A percentile compares a stretch with the other conserved stretches of the same genome.
phyloP scores from a whole-genome alignment of 1,140 invertebrate species.

The Bombyx mandarina region DNA sequence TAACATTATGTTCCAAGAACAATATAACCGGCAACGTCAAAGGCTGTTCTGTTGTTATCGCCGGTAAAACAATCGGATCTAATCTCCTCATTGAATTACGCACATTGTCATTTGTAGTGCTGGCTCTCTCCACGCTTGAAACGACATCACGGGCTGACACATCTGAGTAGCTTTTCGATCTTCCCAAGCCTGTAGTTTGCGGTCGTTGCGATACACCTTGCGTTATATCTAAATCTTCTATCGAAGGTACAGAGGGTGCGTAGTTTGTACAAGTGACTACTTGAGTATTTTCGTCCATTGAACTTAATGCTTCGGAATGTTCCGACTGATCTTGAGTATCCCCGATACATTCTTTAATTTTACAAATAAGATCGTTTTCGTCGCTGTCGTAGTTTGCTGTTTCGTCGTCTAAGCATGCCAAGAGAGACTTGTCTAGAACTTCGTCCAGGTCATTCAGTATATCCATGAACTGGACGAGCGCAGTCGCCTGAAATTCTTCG shows the following conservation, averaged over 20 bases:
- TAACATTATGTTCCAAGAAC: slow-evolving; percentile 60
- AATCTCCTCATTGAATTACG: slow-evolving; percentile 59
- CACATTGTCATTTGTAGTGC: slow-evolving; percentile 42
- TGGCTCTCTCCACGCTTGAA: slow-evolving; percentile 38
- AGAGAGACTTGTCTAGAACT: slow-evolving; percentile 63
- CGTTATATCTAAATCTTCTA: slow-evolving; percentile 29
- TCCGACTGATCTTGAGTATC: slow-evolving; percentile 29
- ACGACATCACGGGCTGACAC: slow-evolving; percentile 30
- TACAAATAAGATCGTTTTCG: slow-evolving; percentile 59
- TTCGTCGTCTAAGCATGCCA: slow-evolving; percentile 52
- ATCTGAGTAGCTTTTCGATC: slow-evolving; percentile 59
- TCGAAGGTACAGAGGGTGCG: slow-evolving; percentile 22
- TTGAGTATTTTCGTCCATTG: slow-evolving; percentile 58
- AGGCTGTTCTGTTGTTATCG: slow-evolving; percentile 42
- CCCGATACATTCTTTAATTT: slow-evolving; percentile 47
- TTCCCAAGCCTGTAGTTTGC: slow-evolving; percentile 28
- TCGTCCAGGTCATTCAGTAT: slow-evolving; percentile 69
- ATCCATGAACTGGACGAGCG: slow-evolving; percentile 66
- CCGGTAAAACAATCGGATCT: slow-evolving; percentile 57
- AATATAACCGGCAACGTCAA: slow-evolving; percentile 60
- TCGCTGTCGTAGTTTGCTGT: slow-evolving; percentile 52
- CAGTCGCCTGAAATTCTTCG: slow-evolving; percentile 63
- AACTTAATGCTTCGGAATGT: slow-evolving; percentile 32
- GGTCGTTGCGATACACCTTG: slow-evolving; percentile 19
- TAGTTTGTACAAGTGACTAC: slow-evolving; percentile 33